A percentile compares a stretch with the other conserved stretches of the same genome.
Conservation (phyloP, 2,797 vertebrate genomes). For the Danio kyathit region DNA sequence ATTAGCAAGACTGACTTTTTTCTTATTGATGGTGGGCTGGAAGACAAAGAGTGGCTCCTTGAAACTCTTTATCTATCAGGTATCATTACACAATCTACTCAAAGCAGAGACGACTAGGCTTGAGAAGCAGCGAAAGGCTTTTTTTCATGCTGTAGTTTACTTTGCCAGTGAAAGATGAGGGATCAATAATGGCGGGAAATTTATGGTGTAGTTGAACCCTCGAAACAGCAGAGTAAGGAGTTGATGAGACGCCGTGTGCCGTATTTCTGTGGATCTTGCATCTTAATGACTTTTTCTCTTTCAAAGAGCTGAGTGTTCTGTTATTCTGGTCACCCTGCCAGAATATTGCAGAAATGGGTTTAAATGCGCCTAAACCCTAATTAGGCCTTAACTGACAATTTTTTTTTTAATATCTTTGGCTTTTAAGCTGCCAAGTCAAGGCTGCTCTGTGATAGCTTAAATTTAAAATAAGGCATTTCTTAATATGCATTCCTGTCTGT, state of each 20-base stretch:
- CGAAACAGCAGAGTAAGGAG: neutral
- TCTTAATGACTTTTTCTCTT: slow-evolving; percentile 19
- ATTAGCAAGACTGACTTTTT: slow-evolving; percentile 5
- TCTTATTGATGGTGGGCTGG: slow-evolving; percentile 19
- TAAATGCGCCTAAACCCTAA: neutral
- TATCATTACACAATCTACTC: slow-evolving; percentile 34
- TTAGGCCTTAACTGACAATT: slow-evolving; percentile 7
- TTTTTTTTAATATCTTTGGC: neutral
- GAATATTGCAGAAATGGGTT: neutral
- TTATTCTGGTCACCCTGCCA: neutral
- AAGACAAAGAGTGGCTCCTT: slow-evolving; percentile 21
- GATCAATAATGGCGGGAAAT: slow-evolving; percentile 38
- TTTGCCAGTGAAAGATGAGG: slow-evolving; percentile 34
- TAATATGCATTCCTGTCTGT: too few species aligned
- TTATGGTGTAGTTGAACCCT: slow-evolving; percentile 27
- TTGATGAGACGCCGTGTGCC: neutral
- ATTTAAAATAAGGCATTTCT: too few species aligned
- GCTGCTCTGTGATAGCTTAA: too few species aligned
- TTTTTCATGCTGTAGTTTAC: neutral
- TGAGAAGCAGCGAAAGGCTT: slow-evolving; percentile 10
- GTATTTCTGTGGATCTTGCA: slow-evolving; percentile 8
- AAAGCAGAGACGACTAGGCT: neutral
- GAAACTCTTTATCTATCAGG: slow-evolving; percentile 27
- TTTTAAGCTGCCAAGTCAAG: too few species aligned
- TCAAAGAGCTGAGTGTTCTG: neutral